Conservation (phyloP, 2,888 invertebrate genomes). For the Ecliptopera silaceata region DNA sequence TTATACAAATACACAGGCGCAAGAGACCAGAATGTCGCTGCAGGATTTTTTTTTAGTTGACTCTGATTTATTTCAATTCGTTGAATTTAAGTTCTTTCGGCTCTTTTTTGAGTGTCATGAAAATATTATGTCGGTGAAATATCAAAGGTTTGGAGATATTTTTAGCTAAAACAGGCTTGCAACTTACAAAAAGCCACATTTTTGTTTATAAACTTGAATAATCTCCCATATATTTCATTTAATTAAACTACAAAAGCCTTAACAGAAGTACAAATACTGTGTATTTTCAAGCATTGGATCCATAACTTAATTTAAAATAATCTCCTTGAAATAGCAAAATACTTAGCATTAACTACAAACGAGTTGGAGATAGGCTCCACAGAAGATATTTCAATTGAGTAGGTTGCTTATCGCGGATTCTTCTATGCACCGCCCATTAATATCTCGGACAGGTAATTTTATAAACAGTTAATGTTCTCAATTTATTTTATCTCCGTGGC, state of each 20-base stretch:
- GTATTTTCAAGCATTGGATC: constrained; percentile 2
- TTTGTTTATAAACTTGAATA: no score
- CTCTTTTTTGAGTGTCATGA: constrained; percentile 6
- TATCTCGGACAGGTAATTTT: constrained; percentile 37
- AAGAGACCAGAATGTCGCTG: not conserved
- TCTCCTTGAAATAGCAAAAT: constrained; percentile 13
- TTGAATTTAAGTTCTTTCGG: constrained; percentile 1
- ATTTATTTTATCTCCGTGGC: constrained; percentile 29
- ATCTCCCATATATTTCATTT: no score
- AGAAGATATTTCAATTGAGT: constrained; percentile 35
- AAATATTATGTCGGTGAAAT: constrained; percentile 3
- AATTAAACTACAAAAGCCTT: no score
- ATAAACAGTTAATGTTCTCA: constrained; percentile 35
- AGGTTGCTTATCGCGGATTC: constrained; percentile 26
- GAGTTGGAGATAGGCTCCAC: constrained; percentile 20
- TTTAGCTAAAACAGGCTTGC: not conserved
- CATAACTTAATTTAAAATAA: constrained; percentile 13
- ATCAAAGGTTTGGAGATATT: not conserved
- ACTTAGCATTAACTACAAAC: constrained; percentile 13
- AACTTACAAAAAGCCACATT: not conserved
- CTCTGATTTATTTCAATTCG: constrained; percentile 6
- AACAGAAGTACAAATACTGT: no score
- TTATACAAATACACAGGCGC: no score
- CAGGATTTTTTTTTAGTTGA: constrained; percentile 28
- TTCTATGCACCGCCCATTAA: constrained; percentile 30